Evolutionary conservation across 2,888 invertebrate genomes (phyloP).

Genomic region (Antheraea yamamai): DNA sequence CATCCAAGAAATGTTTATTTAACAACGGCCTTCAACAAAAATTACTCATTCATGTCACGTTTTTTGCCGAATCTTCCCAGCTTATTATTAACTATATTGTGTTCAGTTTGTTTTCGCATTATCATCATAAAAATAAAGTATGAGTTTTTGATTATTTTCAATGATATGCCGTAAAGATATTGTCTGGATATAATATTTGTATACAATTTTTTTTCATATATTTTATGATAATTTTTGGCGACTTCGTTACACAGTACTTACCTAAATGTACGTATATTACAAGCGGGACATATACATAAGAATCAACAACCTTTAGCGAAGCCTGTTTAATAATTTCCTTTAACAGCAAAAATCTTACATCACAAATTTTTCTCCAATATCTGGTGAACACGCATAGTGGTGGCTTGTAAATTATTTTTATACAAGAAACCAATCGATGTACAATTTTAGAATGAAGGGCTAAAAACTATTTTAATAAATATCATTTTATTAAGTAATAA

Average conservation of each 20-base stretch:
- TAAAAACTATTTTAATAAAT: too few species aligned
- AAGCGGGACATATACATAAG: neutral
- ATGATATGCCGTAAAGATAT: neutral
- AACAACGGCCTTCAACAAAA: constrained; percentile 71
- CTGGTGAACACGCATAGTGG: too few species aligned
- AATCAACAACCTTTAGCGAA: neutral
- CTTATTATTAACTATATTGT: constrained; percentile 58
- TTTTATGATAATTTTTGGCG: neutral
- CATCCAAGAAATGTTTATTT: constrained; percentile 63
- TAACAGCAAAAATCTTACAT: too few species aligned
- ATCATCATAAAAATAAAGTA: constrained; percentile 4
- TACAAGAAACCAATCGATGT: too few species aligned
- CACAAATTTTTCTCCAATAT: too few species aligned
- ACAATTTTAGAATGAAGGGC: too few species aligned
- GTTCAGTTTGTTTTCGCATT: constrained; percentile 27
- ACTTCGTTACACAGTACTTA: neutral
- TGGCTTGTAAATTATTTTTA: too few species aligned
- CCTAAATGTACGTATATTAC: neutral
- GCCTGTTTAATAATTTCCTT: neutral
- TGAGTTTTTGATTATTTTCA: neutral
- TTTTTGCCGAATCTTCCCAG: constrained; percentile 52
- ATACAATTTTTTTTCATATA: neutral
- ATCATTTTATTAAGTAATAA: too few species aligned
- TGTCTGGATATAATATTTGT: neutral
- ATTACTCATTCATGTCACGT: constrained; percentile 73